These are phyloP conservation scores for Onychomys torridus DNA, from an alignment of 2,797 vertebrate genomes.

Conservation along the genomic window DNA sequence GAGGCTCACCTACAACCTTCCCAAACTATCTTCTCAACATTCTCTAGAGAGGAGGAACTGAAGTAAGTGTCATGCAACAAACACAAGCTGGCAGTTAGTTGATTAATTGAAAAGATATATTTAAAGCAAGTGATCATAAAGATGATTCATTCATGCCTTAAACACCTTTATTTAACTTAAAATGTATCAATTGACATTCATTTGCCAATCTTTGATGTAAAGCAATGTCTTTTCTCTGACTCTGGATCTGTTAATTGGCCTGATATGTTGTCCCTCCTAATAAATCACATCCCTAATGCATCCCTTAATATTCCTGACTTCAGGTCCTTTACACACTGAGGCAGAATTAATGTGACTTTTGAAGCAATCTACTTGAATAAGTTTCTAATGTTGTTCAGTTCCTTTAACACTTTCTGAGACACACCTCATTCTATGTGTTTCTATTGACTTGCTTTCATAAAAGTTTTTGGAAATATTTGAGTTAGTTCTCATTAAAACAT, in stretches of 20 bases:
- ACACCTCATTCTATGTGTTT: background rate
- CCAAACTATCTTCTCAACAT: background rate
- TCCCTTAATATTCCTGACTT: constrained; percentile 53
- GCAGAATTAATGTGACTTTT: constrained; percentile 60
- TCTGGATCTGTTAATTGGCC: constrained; percentile 69
- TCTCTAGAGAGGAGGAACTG: background rate
- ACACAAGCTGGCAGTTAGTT: background rate
- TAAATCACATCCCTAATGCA: constrained; percentile 61
- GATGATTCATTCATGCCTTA: constrained; percentile 62
- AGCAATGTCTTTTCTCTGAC: constrained; percentile 41
- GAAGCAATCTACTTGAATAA: constrained; percentile 42
- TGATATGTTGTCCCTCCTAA: constrained; percentile 50
- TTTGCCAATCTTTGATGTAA: constrained; percentile 72
- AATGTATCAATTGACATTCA: constrained; percentile 72
- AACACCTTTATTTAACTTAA: constrained; percentile 74
- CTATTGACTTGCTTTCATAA: constrained; percentile 5
- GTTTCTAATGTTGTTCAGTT: background rate
- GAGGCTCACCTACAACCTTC: background rate
- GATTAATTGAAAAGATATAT: constrained; percentile 43
- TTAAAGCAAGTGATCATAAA: constrained; percentile 60
- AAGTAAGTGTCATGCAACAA: background rate
- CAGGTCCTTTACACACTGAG: constrained; percentile 65
- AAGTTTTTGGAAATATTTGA: constrained; percentile 14
- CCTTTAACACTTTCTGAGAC: background rate
- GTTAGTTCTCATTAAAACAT: background rate